Base-by-base conservation (phyloP, 2,797 vertebrate species). In the Brachymystax lenok region DNA sequence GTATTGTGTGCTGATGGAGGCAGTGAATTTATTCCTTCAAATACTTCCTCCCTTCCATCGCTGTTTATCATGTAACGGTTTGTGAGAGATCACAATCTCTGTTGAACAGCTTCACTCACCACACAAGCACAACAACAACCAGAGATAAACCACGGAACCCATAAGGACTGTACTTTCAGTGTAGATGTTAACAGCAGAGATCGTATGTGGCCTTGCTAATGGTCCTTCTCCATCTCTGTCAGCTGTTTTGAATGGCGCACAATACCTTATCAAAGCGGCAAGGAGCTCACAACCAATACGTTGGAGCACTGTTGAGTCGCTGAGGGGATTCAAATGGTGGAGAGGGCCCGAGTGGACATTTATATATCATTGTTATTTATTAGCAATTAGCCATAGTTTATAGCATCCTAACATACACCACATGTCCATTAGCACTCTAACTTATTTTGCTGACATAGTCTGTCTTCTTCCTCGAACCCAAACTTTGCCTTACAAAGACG, bases 311-410 rank as follows among this genome's bases (percentile, higher is more conserved):
- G 24, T 30, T 27, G 27, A 27, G 50, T 51, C 2, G 17, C 16
- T 28, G 14, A 87, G 77, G 80, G n/a, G 81, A 82, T 77, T 78
- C 70, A 71, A 77, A 68, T 59, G 64, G 73, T 69, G 68, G 51
- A 72, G 64, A 56, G 74, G 74, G 75, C 46, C 46, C 13, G 79
- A 86, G 82, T 69, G 71, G 78, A 78, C 77, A 83, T 79, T 71
- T 81, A 84, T 80, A 83, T 81, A 86, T 85, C 80, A 88, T 78
- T 66, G 27, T 82, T 79, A 76, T 70, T 76, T 82, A 87, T 79
- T 79, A 88, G 83, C 79, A 82, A 84, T 83, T 88, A 83, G 83
- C 77, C 61, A 72, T 78, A 78, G 69, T 87, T 89, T 83, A 87
- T 73, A 85, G 74, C 78, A 56, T 77, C 76, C 76, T 59, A 78